Percentiles rank a stretch among this genome's conserved stretches.
These are phyloP conservation scores for Pithys albifrons DNA, from an alignment of 2,113 vertebrate genomes.

Conservation along the genomic window DNA sequence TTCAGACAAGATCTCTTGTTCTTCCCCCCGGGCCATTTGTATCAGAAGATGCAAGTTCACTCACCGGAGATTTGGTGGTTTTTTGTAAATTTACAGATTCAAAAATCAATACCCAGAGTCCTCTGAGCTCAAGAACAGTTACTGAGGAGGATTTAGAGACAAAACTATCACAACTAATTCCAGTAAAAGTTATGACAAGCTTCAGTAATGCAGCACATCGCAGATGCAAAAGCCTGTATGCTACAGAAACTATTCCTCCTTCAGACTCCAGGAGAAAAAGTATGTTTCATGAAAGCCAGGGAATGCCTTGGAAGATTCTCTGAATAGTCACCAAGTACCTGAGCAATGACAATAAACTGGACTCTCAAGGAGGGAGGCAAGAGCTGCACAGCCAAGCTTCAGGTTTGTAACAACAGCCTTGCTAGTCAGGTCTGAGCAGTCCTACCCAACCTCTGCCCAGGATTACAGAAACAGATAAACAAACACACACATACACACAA, in stretches of 20 bases:
- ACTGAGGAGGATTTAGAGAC: background rate
- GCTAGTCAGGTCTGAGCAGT: background rate
- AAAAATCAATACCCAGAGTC: background rate
- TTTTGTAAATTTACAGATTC: accelerated
- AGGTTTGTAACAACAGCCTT: background rate
- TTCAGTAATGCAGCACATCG: background rate
- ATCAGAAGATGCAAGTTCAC: background rate
- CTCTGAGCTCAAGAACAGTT: background rate
- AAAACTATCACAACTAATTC: background rate
- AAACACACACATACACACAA: background rate
- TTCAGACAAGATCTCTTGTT: background rate
- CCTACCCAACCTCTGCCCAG: background rate
- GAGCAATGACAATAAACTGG: background rate
- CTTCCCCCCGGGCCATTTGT: background rate
- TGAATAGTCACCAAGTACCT: background rate
- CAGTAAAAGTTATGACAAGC: background rate
- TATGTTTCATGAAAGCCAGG: background rate
- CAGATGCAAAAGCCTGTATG: background rate
- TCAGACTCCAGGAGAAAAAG: background rate
- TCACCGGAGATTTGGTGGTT: background rate
- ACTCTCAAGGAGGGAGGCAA: background rate
- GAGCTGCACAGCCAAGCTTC: background rate
- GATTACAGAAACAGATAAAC: background rate
- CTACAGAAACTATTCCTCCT: background rate
- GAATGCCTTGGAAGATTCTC: background rate